phyloP scores from a whole-genome alignment of 2,888 invertebrate genomes.

The Dromius quadrimaculatus region DNA sequence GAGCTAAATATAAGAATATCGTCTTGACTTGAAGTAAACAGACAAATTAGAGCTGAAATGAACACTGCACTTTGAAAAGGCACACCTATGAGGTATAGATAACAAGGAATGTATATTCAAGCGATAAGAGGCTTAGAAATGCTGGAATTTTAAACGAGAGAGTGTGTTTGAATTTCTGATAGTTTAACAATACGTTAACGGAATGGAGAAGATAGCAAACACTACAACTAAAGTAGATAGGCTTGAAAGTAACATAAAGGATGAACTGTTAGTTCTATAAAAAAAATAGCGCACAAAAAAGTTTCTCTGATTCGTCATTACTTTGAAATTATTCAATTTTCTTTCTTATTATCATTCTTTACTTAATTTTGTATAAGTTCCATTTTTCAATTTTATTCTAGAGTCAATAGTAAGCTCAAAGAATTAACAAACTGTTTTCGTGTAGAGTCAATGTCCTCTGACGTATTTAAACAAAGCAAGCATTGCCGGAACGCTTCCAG shows the following conservation, averaged over 20 bases:
- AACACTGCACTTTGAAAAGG: slow-evolving; percentile 1
- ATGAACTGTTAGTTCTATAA: too few relatives aligned
- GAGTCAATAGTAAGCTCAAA: too few relatives aligned
- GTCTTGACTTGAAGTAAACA: slow-evolving; percentile 19
- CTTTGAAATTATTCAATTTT: too few relatives aligned
- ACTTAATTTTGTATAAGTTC: too few relatives aligned
- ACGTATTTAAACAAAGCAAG: too few relatives aligned
- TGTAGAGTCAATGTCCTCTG: neutral
- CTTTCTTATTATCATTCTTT: too few relatives aligned
- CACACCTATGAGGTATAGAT: slow-evolving; percentile 25
- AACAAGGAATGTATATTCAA: slow-evolving; percentile 28
- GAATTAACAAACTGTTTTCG: neutral
- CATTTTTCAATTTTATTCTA: too few relatives aligned
- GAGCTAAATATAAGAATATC: slow-evolving; percentile 13
- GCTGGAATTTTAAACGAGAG: slow-evolving; percentile 28
- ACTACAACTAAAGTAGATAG: too few relatives aligned
- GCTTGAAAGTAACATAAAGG: too few relatives aligned
- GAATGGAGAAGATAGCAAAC: neutral
- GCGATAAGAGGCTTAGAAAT: slow-evolving; percentile 17
- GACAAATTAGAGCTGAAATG: slow-evolving; percentile 36
- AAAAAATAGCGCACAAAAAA: too few relatives aligned
- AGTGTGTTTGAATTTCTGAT: slow-evolving; percentile 30
- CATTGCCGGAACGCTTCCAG: too few relatives aligned
- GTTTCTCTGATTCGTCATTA: too few relatives aligned
- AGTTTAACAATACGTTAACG: neutral